Base-by-base conservation (phyloP, 2,797 vertebrate genomes). In the Catostomus latipinnis region DNA sequence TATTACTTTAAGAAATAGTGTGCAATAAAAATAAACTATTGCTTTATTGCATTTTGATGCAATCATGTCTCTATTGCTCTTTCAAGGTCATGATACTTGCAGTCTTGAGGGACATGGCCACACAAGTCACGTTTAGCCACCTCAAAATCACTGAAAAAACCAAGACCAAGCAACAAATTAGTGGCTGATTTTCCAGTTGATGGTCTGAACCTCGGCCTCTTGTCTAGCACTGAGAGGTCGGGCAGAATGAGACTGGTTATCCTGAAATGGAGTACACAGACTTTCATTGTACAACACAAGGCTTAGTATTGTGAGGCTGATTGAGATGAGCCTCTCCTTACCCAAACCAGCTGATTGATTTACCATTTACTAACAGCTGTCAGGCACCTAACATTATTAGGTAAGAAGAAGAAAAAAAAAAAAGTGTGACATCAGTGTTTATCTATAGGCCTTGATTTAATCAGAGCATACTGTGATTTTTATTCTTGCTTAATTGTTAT, bases 201-300 rank as follows among this genome's bases (percentile, higher is more conserved):
- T 49, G 48, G 57, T 71, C 60, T 6, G 45, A 74, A 74, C 18
- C 68, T n/a, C 13, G 6, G 34, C 22, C 22, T 72, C 45, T 70
- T 49, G 61, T 53, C 74, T 18, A 78, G 66, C 61, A 48, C 69
- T 8, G 66, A 58, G 46, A 65, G 1, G 9, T 50, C 14, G 18
- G 54, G 45, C 54, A 34, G 63, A 77, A 22, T 18, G 82, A 84
- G 82, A 84, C 60, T 71, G 65, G 75, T 90, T 89, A 91, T 80
- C 81, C 80, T 81, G 85, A 91, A 86, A 89, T 83, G 13, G 74
- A 87, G 85, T 79, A n/a, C 78, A 87, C 85, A 81, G 89, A 78
- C 85, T 86, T 76, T 87, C 80, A 88, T 92, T 92, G 91, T 74
- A 65, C 80, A 79, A 85, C 83, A 91, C 92, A 94, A 92, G 85